These are phyloP conservation scores for Penaeus indicus DNA, from an alignment of 1,140 invertebrate species.

Conservation along the genomic window DNA sequence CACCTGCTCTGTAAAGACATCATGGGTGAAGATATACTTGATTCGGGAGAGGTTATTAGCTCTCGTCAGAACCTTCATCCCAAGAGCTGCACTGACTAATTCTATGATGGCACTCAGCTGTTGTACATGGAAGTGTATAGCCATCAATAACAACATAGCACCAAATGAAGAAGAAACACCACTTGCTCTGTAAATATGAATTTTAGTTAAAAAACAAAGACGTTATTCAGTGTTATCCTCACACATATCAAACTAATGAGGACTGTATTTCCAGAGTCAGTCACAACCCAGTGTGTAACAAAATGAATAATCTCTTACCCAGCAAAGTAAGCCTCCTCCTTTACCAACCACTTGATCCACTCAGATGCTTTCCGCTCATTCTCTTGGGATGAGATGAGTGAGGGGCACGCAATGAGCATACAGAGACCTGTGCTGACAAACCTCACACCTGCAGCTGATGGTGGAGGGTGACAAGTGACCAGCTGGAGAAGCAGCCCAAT, in stretches of 20 bases:
- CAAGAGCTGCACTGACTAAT: slow-evolving; percentile 91
- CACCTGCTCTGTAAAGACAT: slow-evolving; percentile 97
- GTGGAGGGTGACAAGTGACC: slow-evolving; percentile 90
- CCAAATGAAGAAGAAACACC: slow-evolving; percentile 78
- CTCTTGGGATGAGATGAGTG: slow-evolving; percentile 82
- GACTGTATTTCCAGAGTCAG: too few species aligned
- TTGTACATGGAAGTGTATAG: slow-evolving; percentile 94
- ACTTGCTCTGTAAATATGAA: slow-evolving; percentile 50
- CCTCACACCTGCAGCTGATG: slow-evolving; percentile 88
- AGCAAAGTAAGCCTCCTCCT: slow-evolving; percentile 84
- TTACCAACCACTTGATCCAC: slow-evolving; percentile 94
- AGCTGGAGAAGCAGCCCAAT: slow-evolving; percentile 85
- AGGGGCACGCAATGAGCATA: slow-evolving; percentile 94
- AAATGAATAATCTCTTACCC: slow-evolving; percentile 74
- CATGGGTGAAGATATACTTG: slow-evolving; percentile 95
- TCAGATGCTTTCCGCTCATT: slow-evolving; percentile 92
- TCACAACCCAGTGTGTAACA: slow-evolving; percentile 62
- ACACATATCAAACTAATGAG: background rate
- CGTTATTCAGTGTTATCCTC: background rate
- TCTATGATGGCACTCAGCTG: slow-evolving; percentile 93
- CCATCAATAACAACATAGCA: slow-evolving; percentile 96
- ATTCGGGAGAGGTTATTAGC: slow-evolving; percentile 92
- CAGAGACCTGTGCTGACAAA: slow-evolving; percentile 94
- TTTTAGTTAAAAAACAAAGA: background rate
- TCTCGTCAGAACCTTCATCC: slow-evolving; percentile 94